A percentile compares a stretch with the other conserved stretches of the same genome.
phyloP scores from a whole-genome alignment of 2,888 invertebrate genomes.

The Salpingus planirostris region DNA sequence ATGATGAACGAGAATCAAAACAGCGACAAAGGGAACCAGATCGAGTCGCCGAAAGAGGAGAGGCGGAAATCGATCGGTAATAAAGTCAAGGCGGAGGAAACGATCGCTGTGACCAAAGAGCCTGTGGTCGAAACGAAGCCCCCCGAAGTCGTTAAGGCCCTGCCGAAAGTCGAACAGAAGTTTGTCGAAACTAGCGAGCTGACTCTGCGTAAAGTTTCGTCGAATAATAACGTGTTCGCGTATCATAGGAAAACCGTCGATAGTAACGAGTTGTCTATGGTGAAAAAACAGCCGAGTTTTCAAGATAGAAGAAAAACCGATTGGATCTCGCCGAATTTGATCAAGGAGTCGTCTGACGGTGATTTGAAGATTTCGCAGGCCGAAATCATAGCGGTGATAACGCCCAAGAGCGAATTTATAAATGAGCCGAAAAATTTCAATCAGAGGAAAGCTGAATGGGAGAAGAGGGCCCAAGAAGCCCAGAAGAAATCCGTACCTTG shows the following conservation, averaged over 20 bases:
- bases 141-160: slow-evolving; percentile 8
- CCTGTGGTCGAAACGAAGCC: slow-evolving; percentile 17
- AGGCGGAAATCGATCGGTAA: slow-evolving; percentile 31
- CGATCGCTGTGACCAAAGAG: slow-evolving; percentile 13
- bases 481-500: slow-evolving; percentile 46
- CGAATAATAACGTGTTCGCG: slow-evolving; percentile 27
- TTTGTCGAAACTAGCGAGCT: slow-evolving; percentile 26
- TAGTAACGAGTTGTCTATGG: slow-evolving; percentile 23
- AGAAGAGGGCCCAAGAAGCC: slow-evolving; percentile 64
- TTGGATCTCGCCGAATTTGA: slow-evolving; percentile 23
- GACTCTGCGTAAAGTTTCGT: slow-evolving; percentile 30
- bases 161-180: slow-evolving; percentile 4
- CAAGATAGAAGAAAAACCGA: slow-evolving; percentile 34
- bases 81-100: slow-evolving; percentile 7
- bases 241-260: slow-evolving; percentile 21
- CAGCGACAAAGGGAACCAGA: slow-evolving; percentile 62
- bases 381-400: slow-evolving; percentile 24
- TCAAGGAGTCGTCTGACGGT: slow-evolving; percentile 26
- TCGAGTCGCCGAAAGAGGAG: slow-evolving; percentile 46
- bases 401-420: slow-evolving; percentile 27
- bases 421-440: slow-evolving; percentile 63
- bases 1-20: slow-evolving; percentile 45
- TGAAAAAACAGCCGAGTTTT: slow-evolving; percentile 32
- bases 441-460: slow-evolving; percentile 70
- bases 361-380: slow-evolving; percentile 21